Conservation (phyloP, 1,140 invertebrate species). For the Microplitis mediator region DNA sequence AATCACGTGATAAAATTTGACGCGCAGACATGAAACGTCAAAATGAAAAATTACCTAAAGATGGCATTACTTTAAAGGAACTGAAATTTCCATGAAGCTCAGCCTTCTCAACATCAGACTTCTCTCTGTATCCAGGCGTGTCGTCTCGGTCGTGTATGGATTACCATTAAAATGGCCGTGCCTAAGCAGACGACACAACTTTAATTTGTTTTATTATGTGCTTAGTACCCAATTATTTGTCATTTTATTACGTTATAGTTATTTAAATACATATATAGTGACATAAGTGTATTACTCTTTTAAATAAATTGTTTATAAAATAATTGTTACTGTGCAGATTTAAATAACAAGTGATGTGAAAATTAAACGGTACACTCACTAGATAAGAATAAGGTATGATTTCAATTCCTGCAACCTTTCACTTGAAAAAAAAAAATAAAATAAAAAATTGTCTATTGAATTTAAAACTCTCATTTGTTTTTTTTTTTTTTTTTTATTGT, state of each 20-base stretch:
- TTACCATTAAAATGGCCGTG: slow-evolving; percentile 53
- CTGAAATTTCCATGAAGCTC: too few species aligned
- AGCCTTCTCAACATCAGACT: background rate
- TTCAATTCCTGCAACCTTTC: slow-evolving; percentile 15
- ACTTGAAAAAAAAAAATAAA: slow-evolving; percentile 4
- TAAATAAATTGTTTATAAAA: too few species aligned
- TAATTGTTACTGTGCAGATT: too few species aligned
- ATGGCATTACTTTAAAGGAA: too few species aligned
- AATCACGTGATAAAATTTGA: too few species aligned
- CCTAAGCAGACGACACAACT: slow-evolving; percentile 30
- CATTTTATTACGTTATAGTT: background rate
- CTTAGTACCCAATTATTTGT: background rate
- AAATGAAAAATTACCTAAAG: too few species aligned
- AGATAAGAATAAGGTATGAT: slow-evolving; percentile 6
- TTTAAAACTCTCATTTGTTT: background rate
- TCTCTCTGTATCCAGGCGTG: slow-evolving; percentile 47
- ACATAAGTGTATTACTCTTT: too few species aligned
- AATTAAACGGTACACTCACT: background rate
- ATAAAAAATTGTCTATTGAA: background rate
- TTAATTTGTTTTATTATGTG: slow-evolving; percentile 28
- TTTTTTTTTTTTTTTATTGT: background rate
- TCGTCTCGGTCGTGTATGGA: slow-evolving; percentile 23
- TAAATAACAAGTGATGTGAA: background rate
- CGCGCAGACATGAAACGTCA: too few species aligned
- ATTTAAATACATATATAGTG: too few species aligned